Base-by-base conservation (phyloP, 2,888 invertebrate genomes). In the Drosophila sordidapex region DNA sequence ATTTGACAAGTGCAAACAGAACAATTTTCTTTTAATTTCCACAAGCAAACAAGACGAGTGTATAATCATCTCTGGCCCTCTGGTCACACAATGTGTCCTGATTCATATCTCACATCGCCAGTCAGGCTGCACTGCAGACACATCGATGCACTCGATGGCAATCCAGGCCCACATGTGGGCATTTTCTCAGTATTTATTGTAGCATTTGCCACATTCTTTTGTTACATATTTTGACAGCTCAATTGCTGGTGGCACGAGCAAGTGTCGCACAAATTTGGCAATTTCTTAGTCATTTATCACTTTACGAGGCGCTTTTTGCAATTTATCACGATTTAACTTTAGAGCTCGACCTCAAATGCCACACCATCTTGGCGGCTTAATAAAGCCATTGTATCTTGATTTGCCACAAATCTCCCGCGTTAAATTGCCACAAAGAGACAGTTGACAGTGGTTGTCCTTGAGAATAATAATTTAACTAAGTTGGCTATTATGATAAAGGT, bases 251-350 rank as follows among this genome's bases (percentile, higher is more conserved):
- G 10, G 49, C 11, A 6, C 18, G 10, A 27, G 49, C 49, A 49
- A 11, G 29, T 69, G 68, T 69, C 70, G 64, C 69, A 81, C 82
- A 89, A 73, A 89, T 91, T 88, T 83, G 81, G 68, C 84, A 88
- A 87, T 89, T 85, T 61, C 62, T 71, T 79, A 82, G 80, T 83
- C 84, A 85, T 91, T 87, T 90, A 87, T 91, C 90, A 90, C 74
- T 71, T 73, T 67, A 79, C 70, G 74, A 21, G 82, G 73, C 81
- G 58, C 36, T 81, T 87, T 85, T 70, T 76, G 74, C 79, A 79
- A 89, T 90, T 91, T 90, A 87, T 91, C 87, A 89, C 83, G 88
- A 85, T 81, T 83, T 81, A 78, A 83, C 89, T 89, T 81, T 60
- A 72, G 78, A 79, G 64, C 83, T 63, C 56, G 49, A 75, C 79